Evolutionary conservation across 2,888 invertebrate genomes (phyloP).

Genomic region (Eledona agricola): DNA sequence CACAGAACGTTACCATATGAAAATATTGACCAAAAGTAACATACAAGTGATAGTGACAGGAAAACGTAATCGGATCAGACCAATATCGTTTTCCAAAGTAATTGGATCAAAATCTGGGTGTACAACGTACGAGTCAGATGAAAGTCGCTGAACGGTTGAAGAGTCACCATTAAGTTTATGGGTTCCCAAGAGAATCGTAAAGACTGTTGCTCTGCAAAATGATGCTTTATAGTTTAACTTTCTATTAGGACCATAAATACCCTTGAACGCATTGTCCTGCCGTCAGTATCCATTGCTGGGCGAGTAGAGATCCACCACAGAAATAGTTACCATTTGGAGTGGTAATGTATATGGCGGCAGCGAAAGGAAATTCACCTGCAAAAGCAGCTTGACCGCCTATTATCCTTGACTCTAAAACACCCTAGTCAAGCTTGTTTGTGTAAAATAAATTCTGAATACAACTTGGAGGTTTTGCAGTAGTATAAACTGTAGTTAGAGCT

Average conservation of each 20-base stretch:
- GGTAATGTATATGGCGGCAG: constrained; percentile 9
- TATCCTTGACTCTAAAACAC: neutral
- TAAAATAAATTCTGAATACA: neutral
- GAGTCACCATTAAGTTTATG: neutral
- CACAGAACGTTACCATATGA: neutral
- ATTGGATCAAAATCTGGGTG: constrained; percentile 16
- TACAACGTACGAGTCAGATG: neutral
- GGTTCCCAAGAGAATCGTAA: constrained; percentile 5
- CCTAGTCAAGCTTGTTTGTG: neutral
- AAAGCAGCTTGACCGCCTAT: constrained; percentile 6
- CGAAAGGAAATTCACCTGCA: constrained; percentile 2
- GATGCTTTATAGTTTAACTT: neutral
- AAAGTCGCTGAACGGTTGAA: neutral
- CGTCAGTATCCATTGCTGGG: constrained; percentile 13
- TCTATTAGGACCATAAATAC: too few relatives aligned
- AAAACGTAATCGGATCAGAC: constrained; percentile 1
- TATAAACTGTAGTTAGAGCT: too few relatives aligned
- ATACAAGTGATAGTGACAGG: constrained; percentile 3
- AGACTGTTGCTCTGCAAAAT: constrained; percentile 6
- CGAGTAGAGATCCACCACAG: constrained; percentile 13
- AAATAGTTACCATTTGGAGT: constrained; percentile 1
- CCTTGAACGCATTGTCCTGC: constrained; percentile 20
- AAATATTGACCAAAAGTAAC: neutral
- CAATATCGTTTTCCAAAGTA: constrained; percentile 16
- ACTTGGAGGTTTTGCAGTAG: too few relatives aligned